Percentiles rank a stretch among this genome's conserved stretches.
phyloP scores from a whole-genome alignment of 23 tunicate genomes.

The Trididemnum clinides region DNA sequence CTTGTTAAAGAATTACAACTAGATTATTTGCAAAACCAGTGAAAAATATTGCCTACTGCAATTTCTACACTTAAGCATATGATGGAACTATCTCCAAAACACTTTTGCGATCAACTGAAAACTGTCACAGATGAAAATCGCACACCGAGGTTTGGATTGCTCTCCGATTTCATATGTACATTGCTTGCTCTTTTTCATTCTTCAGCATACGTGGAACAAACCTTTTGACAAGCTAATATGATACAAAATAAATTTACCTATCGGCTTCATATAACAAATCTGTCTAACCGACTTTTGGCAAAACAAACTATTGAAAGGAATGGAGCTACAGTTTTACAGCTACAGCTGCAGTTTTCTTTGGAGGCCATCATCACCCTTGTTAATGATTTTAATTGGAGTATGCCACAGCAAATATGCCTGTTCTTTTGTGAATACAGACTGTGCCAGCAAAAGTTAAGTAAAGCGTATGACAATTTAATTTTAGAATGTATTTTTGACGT shows the following conservation, averaged over 20 bases:
- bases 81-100: not conserved
- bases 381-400: not conserved
- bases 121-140: not conserved
- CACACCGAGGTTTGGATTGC: not conserved
- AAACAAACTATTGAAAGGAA: not conserved
- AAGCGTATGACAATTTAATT: no score
- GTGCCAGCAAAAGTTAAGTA: no score
- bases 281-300: not conserved
- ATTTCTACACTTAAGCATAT: not conserved
- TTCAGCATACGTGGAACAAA: not conserved
- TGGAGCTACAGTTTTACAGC: not conserved
- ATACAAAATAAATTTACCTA: not conserved
- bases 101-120: not conserved
- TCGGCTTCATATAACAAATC: not conserved
- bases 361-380: not conserved
- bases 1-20: not conserved
- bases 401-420: not conserved
- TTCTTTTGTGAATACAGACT: no score
- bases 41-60: not conserved
- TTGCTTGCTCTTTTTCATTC: not conserved
- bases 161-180: not conserved
- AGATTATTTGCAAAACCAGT: not conserved
- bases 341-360: not conserved
- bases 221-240: not conserved
- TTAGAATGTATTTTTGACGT: no score